These are phyloP conservation scores for Sebastes elongatus DNA, from an alignment of 2,797 vertebrate species.

Conservation along the genomic window DNA sequence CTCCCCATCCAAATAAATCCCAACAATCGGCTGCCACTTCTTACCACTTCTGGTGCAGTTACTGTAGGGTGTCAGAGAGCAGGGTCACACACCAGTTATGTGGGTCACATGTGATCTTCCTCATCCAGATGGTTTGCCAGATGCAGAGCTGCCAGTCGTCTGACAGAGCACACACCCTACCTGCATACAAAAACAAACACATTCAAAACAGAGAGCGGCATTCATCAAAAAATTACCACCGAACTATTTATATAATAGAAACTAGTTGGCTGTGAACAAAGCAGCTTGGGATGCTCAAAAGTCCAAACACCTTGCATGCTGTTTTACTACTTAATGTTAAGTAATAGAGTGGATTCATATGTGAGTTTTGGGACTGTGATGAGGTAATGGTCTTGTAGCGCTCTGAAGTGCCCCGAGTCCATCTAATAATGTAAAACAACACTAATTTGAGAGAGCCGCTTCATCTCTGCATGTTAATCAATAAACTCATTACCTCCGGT, in stretches of 20 bases:
- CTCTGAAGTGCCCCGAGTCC: slow-evolving; percentile 66
- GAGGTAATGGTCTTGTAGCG: slow-evolving; percentile 63
- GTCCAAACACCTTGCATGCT: slow-evolving; percentile 15
- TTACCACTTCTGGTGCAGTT: slow-evolving; percentile 34
- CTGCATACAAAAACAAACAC: slow-evolving; percentile 66
- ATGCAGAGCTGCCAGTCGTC: slow-evolving; percentile 70
- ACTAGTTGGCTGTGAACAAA: background rate
- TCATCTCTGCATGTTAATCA: slow-evolving; percentile 81
- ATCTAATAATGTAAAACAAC: slow-evolving; percentile 81
- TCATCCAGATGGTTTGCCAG: slow-evolving; percentile 80
- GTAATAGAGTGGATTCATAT: slow-evolving; percentile 40
- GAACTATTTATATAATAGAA: background rate
- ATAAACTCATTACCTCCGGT: slow-evolving; percentile 81
- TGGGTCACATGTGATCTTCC: slow-evolving; percentile 71
- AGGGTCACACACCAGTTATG: slow-evolving; percentile 66
- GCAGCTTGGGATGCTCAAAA: background rate
- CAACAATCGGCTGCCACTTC: background rate
- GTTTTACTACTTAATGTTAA: slow-evolving; percentile 25
- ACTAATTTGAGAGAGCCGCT: slow-evolving; percentile 75
- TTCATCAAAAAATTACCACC: slow-evolving; percentile 30
- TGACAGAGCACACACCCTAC: slow-evolving; percentile 57
- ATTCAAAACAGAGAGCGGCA: slow-evolving; percentile 38
- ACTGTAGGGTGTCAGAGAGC: slow-evolving; percentile 28
- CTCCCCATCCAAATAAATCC: background rate
- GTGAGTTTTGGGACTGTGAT: slow-evolving; percentile 55